phyloP scores from a whole-genome alignment of 2,113 vertebrate genomes.

The Toxotes jaculatrix region DNA sequence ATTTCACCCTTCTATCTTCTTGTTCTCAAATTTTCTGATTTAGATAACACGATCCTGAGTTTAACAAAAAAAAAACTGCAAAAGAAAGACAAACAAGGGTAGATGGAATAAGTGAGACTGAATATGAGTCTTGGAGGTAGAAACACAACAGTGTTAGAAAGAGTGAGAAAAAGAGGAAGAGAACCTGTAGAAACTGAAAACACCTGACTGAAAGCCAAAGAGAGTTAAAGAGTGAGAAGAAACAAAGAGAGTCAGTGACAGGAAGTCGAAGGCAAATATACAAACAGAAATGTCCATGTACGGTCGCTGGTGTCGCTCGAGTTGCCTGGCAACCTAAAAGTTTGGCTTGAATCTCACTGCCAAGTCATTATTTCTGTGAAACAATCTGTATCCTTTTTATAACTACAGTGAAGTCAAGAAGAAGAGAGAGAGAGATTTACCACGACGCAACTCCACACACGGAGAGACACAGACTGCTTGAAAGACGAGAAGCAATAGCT shows the following conservation, averaged over 20 bases:
- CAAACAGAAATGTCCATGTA: slow-evolving; percentile 59
- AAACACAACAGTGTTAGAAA: not conserved
- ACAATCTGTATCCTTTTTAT: slow-evolving; percentile 65
- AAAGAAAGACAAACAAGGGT: slow-evolving; percentile 12
- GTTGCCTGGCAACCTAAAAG: slow-evolving; percentile 74
- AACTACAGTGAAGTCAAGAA: slow-evolving; percentile 35
- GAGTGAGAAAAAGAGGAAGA: not conserved
- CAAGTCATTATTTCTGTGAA: slow-evolving; percentile 67
- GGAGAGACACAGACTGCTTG: not conserved
- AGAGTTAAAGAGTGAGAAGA: not conserved
- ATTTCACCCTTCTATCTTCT: not conserved
- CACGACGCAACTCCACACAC: slow-evolving; percentile 4
- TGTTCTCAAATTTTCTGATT: not conserved
- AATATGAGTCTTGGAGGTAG: not conserved
- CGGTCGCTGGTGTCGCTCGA: slow-evolving; percentile 42
- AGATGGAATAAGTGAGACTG: slow-evolving; percentile 1
- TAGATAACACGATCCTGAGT: not conserved
- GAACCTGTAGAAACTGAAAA: slow-evolving; percentile 5
- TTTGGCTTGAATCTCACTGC: slow-evolving; percentile 60
- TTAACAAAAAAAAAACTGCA: not conserved
- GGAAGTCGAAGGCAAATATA: slow-evolving; percentile 36
- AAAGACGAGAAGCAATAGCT: slow-evolving; percentile 27
- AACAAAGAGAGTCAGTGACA: slow-evolving; percentile 26
- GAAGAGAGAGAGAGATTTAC: slow-evolving; percentile 37
- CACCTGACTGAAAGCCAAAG: not conserved